Conservation (phyloP, 2,113 vertebrate genomes). For the Melanotaenia duboulayi region DNA sequence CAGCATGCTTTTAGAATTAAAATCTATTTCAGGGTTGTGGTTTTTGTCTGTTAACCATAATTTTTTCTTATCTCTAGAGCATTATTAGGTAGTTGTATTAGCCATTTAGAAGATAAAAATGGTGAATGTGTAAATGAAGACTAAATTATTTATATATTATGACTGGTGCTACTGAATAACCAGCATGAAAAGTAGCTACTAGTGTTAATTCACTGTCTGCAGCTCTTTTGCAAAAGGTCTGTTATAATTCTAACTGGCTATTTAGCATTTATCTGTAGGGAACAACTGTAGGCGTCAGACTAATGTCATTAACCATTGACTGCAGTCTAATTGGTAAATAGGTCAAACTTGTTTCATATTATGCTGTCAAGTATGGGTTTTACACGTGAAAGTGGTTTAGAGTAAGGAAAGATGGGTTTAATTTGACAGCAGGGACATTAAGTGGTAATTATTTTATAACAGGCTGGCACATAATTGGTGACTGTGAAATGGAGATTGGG, state of each 20-base stretch:
- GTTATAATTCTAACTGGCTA: neutral
- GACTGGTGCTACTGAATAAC: constrained; percentile 5
- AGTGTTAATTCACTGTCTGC: neutral
- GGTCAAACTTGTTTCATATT: constrained; percentile 37
- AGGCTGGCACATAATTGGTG: constrained; percentile 11
- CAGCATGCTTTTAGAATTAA: neutral
- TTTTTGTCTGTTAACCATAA: neutral
- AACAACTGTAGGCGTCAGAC: constrained; percentile 20
- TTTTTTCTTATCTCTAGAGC: neutral
- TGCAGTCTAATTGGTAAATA: constrained; percentile 37
- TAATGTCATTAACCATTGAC: constrained; percentile 18
- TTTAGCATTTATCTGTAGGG: constrained; percentile 13
- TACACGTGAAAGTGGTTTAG: constrained; percentile 17
- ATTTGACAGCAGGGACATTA: constrained; percentile 30
- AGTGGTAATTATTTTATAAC: constrained; percentile 31
- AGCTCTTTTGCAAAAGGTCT: constrained; percentile 1
- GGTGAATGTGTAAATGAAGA: neutral
- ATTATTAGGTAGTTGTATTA: neutral
- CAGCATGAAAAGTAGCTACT: neutral
- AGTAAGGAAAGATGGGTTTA: constrained; percentile 18
- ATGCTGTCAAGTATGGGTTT: constrained; percentile 22
- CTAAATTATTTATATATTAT: neutral
- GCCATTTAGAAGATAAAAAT: too few relatives aligned
- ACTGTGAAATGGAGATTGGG: constrained; percentile 13
- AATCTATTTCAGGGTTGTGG: neutral